Evolutionary conservation across 2,888 invertebrate species (phyloP).

Genomic region (Spisula solida): DNA sequence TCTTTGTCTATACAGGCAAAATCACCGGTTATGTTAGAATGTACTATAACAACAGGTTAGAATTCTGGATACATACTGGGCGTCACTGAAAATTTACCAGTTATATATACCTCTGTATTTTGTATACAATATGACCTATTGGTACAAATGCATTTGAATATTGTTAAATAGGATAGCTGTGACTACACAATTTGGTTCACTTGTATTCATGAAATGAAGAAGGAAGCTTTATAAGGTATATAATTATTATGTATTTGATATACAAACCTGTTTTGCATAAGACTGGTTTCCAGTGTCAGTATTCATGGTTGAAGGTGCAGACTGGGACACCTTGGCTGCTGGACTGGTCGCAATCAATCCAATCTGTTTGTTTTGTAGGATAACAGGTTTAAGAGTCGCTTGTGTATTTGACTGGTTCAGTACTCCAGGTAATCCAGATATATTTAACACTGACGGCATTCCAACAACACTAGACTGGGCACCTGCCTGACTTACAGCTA

Average conservation of each 20-base stretch:
- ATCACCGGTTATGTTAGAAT: no score
- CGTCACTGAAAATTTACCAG: no score
- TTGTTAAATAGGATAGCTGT: no score
- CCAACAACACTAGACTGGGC: slow-evolving; percentile 28
- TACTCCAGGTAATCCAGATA: not conserved
- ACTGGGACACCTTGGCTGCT: slow-evolving; percentile 28
- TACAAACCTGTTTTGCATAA: slow-evolving; percentile 73
- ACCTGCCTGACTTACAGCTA: slow-evolving; percentile 25
- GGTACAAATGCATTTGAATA: no score
- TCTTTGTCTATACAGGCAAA: no score
- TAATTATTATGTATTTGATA: no score
- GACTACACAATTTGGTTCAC: not conserved
- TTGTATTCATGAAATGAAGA: no score
- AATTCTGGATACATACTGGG: no score
- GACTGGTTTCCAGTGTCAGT: slow-evolving; percentile 56
- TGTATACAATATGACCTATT: no score
- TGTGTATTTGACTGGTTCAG: slow-evolving; percentile 35
- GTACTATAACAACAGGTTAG: no score
- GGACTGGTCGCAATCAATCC: slow-evolving; percentile 20
- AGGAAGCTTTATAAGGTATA: no score
- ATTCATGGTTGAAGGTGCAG: slow-evolving; percentile 10
- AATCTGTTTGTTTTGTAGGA: slow-evolving; percentile 40
- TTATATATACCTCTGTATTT: no score
- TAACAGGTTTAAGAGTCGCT: slow-evolving; percentile 42
- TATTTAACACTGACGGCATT: slow-evolving; percentile 31